A percentile compares a stretch with the other conserved stretches of the same genome.
Conservation (phyloP, 2,888 invertebrate species). For the Tetropium fuscum region DNA sequence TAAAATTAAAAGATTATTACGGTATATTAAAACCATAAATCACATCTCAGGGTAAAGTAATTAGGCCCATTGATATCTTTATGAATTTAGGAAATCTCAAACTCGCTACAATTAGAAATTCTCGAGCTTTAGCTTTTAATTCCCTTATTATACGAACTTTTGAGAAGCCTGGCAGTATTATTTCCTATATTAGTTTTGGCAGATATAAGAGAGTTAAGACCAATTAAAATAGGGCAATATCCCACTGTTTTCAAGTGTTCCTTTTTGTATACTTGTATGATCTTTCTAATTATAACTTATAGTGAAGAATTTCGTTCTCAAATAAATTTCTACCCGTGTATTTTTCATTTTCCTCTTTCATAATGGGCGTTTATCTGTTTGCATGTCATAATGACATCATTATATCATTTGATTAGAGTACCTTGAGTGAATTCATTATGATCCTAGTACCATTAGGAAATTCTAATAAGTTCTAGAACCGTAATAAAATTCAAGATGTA, state of each 20-base stretch:
- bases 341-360: too few relatives aligned
- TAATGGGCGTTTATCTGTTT: too few relatives aligned
- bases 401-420: too few relatives aligned
- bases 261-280: background rate
- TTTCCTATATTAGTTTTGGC: conserved; percentile 35
- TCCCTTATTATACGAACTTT: conserved; percentile 46
- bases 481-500: too few relatives aligned
- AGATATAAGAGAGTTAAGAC: conserved; percentile 15
- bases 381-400: too few relatives aligned
- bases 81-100: conserved; percentile 59
- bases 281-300: background rate
- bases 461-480: too few relatives aligned
- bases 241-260: background rate
- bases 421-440: too few relatives aligned
- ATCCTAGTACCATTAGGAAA: too few relatives aligned
- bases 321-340: too few relatives aligned
- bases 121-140: conserved; percentile 39
- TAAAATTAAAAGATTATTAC: conserved; percentile 52
- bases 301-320: too few relatives aligned
- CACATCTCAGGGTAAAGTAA: conserved; percentile 53
- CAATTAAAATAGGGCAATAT: conserved; percentile 15
- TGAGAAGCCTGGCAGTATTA: conserved; percentile 27
- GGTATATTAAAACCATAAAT: conserved; percentile 57
- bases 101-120: conserved; percentile 55
- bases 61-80: conserved; percentile 61